phyloP scores from a whole-genome alignment of 1,140 invertebrate genomes.

The Drosophila arawakana region DNA sequence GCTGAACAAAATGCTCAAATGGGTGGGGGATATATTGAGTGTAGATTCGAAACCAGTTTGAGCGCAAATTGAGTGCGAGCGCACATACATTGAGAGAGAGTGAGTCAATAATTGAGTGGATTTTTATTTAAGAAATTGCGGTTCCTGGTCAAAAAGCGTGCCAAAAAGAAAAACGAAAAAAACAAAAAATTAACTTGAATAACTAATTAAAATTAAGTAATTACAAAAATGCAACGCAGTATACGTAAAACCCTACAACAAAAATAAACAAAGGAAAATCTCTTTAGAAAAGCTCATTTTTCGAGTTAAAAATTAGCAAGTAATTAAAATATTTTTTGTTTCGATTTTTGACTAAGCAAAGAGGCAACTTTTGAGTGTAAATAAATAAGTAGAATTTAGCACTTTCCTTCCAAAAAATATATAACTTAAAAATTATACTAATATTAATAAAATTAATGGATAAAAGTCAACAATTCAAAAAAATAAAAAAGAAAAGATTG shows the following conservation, averaged over 20 bases:
- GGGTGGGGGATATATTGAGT: constrained; percentile 59
- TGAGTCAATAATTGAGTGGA: constrained; percentile 43
- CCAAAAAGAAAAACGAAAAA: constrained; percentile 62
- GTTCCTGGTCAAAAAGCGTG: constrained; percentile 57
- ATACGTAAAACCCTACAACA: constrained; percentile 67
- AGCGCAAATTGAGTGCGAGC: constrained; percentile 41
- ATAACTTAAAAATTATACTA: constrained; percentile 33
- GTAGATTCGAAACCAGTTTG: constrained; percentile 42
- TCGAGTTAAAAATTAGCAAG: constrained; percentile 16
- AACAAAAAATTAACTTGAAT: constrained; percentile 25
- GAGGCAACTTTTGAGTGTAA: constrained; percentile 54
- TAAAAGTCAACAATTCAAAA: constrained; percentile 56
- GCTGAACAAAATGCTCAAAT: constrained; percentile 25
- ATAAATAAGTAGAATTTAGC: constrained; percentile 57
- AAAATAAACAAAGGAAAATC: constrained; percentile 18
- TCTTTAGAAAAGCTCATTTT: constrained; percentile 46
- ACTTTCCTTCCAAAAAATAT: constrained; percentile 66
- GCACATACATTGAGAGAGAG: neutral
- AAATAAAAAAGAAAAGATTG: constrained; percentile 50
- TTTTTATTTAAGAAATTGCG: constrained; percentile 30
- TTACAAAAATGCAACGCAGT: constrained; percentile 74
- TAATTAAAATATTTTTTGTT: constrained; percentile 2
- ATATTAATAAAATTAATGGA: constrained; percentile 26
- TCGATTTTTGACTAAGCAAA: constrained; percentile 27
- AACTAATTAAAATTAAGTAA: constrained; percentile 56